Conservation (phyloP, 2,797 vertebrate genomes). For the Lates japonicus region DNA sequence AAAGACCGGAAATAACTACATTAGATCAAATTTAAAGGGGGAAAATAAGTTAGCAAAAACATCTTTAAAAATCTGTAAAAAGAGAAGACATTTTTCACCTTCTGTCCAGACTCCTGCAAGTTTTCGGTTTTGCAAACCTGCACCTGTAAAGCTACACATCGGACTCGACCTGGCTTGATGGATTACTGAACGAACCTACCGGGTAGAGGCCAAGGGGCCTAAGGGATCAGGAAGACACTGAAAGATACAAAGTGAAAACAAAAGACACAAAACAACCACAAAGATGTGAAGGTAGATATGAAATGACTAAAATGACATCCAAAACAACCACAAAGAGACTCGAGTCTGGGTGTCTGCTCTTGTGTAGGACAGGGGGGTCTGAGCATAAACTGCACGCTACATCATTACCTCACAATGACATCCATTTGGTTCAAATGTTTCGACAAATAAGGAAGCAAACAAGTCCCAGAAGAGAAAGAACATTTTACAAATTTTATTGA, state of each 20-base stretch:
- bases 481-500: slow-evolving; percentile 68
- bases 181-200: background rate
- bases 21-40: background rate
- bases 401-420: background rate
- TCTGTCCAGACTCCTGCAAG: background rate
- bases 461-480: background rate
- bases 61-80: background rate
- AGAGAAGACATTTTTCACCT: background rate
- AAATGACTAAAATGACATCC: background rate
- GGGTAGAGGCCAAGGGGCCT: background rate
- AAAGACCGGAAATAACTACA: background rate
- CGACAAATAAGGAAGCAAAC: slow-evolving; percentile 9
- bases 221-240: background rate
- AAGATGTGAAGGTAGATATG: no score
- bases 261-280: background rate
- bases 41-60: no score
- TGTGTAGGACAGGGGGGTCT: no score
- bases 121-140: background rate
- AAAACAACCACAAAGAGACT: background rate
- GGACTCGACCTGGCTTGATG: background rate
- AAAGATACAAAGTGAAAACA: no score
- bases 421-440: background rate
- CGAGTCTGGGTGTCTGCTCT: background rate
- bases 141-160: background rate
- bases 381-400: no score